phyloP scores from a whole-genome alignment of 2,888 invertebrate species.

The Sericinus montela region DNA sequence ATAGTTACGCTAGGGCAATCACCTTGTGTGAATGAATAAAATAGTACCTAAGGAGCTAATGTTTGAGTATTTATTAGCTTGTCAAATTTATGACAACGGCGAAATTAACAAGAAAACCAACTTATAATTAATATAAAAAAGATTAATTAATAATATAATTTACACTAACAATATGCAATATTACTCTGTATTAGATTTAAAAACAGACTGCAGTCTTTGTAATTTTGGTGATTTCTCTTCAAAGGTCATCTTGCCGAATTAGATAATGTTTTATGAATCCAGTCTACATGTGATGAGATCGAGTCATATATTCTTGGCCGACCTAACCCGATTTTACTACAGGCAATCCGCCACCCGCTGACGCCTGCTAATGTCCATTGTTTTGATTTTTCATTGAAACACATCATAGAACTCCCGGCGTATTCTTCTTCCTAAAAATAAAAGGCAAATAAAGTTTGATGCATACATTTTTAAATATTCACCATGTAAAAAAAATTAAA shows the following conservation, averaged over 20 bases:
- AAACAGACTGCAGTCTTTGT: constrained; percentile 49
- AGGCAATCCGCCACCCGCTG: constrained; percentile 92
- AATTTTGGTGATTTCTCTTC: constrained; percentile 13
- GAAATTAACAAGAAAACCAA: neutral
- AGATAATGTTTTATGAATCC: constrained; percentile 89
- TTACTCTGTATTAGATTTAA: constrained; percentile 2
- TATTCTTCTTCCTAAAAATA: constrained; percentile 88
- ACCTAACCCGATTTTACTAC: constrained; percentile 86
- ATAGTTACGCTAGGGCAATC: neutral
- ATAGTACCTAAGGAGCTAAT: neutral
- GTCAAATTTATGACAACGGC: neutral
- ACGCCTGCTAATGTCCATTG: constrained; percentile 90
- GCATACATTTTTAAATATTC: too few relatives aligned
- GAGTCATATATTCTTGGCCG: constrained; percentile 91
- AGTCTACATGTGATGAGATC: constrained; percentile 89
- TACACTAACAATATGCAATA: constrained; percentile 8
- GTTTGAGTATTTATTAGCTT: constrained; percentile 7
- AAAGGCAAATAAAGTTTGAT: neutral
- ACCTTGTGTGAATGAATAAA: too few relatives aligned
- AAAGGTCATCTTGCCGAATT: constrained; percentile 64
- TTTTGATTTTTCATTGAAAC: constrained; percentile 83
- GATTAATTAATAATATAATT: constrained; percentile 27
- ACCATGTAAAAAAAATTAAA: too few relatives aligned
- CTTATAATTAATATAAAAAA: constrained; percentile 10
- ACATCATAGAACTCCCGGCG: constrained; percentile 92